Conservation (phyloP, 2,888 invertebrate genomes). For the Adineta ricciae region DNA sequence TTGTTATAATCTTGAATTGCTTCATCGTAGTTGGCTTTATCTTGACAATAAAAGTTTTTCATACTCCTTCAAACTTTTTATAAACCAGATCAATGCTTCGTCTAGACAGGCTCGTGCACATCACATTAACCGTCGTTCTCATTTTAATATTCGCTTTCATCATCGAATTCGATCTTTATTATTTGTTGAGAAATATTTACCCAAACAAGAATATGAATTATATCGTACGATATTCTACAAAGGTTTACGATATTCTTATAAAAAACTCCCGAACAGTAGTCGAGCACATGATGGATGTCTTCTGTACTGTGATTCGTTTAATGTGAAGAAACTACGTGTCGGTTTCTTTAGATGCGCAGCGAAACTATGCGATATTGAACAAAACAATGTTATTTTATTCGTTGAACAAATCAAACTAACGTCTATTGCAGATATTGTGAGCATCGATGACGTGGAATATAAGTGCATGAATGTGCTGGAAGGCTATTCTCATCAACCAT, state of each 20-base stretch:
- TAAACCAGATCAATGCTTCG: background rate
- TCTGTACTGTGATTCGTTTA: background rate
- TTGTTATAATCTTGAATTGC: background rate
- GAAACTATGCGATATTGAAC: background rate
- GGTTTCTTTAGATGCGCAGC: background rate
- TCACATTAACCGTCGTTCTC: background rate
- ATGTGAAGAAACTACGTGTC: background rate
- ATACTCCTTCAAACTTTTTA: background rate
- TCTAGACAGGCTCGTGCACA: background rate
- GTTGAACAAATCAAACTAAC: background rate
- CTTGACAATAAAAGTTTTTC: background rate
- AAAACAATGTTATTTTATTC: background rate
- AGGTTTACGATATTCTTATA: background rate
- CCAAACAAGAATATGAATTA: background rate
- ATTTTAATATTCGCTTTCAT: background rate
- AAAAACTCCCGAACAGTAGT: background rate
- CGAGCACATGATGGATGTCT: background rate
- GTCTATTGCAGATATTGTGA: background rate
- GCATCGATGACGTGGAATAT: background rate
- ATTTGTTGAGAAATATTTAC: background rate
- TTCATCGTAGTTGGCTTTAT: background rate
- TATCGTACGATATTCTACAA: background rate
- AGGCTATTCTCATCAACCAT: background rate
- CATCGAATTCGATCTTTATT: background rate
- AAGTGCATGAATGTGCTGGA: background rate